Evolutionary conservation across 2,888 invertebrate genomes (phyloP).

Genomic region (Epinotia brunnichana): DNA sequence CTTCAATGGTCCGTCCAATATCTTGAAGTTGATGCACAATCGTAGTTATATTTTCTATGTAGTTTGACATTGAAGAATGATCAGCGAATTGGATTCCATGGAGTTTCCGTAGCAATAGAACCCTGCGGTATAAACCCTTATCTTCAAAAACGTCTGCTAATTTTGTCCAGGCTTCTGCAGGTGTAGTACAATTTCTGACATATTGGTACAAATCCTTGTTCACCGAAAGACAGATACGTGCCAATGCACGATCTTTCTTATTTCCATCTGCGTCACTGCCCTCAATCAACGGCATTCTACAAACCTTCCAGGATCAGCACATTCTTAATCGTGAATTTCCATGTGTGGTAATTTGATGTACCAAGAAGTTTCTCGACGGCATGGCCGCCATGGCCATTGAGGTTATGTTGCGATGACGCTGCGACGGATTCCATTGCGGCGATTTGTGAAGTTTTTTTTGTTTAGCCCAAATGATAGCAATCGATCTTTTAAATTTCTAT

Average conservation of each 20-base stretch:
- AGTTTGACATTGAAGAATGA: background rate
- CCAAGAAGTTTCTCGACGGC: no score
- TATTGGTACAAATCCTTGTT: no score
- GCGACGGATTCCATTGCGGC: no score
- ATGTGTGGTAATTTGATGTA: background rate
- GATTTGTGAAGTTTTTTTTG: no score
- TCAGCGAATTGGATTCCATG: background rate
- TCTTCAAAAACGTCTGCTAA: conserved; percentile 1
- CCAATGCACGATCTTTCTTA: no score
- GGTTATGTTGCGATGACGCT: no score
- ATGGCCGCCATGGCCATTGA: no score
- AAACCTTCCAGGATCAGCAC: conserved; percentile 1
- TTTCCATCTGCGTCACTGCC: background rate
- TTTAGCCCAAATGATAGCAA: no score
- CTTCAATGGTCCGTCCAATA: background rate
- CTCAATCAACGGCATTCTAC: background rate
- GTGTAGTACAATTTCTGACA: background rate
- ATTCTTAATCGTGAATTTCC: conserved; percentile 1
- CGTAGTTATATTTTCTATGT: background rate
- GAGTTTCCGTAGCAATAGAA: background rate
- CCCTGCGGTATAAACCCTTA: background rate
- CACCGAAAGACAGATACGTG: no score
- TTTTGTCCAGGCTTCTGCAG: background rate
- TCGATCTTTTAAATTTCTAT: no score
- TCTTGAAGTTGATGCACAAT: background rate